Evolutionary conservation across 2,113 vertebrate genomes (phyloP), one percentile per base, ranked within the genome.

Genomic region (Pitta sordida): DNA sequence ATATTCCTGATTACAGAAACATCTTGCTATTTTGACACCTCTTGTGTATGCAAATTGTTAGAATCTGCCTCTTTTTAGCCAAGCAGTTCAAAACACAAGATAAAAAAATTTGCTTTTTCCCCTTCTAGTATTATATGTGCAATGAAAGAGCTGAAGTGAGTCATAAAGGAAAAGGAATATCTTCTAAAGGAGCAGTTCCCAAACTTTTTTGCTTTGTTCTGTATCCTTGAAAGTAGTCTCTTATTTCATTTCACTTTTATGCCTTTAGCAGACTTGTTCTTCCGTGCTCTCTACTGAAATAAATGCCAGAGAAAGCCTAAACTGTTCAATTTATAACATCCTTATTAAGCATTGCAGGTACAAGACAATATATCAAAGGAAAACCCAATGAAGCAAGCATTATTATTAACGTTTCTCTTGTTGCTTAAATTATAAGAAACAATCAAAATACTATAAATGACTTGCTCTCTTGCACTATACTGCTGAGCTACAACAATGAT

Each of bases 351-450:
- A 55, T 22, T 59, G 21, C 37, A 62, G 63, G 75, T 89, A 69
- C 48, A 59, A 93, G 78, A 76, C 78, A 76, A 19, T 74, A 64
- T 94, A 93, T 88, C 75, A 91, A 94, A 92, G 78, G 52, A 55
- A 85, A 94, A 62, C 34, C 46, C 69, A 93, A 52, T 59, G 71
- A 93, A 93, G 63, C 51, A 74, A 56, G 44, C 37, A 15, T 85
- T 87, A 56, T 73, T 94, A 88, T 85, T 91, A 89, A 93, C 86
- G 63, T 70, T 80, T 63, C 91, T 48, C 16, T 8, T 56, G 63
- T 85, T 86, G 43, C 79, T 85, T 92, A 94, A 92, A 85, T 94
- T 79, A 69, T 53, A 93, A 69, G 89, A 88, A 93, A 92, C 75
- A 96, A 85, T 73, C 67, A 85, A 89, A 89, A 67, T 69, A 19